Percentiles rank a stretch among this genome's conserved stretches.
Evolutionary conservation across 2,797 vertebrate species (phyloP).

Genomic region (Liasis olivaceus): DNA sequence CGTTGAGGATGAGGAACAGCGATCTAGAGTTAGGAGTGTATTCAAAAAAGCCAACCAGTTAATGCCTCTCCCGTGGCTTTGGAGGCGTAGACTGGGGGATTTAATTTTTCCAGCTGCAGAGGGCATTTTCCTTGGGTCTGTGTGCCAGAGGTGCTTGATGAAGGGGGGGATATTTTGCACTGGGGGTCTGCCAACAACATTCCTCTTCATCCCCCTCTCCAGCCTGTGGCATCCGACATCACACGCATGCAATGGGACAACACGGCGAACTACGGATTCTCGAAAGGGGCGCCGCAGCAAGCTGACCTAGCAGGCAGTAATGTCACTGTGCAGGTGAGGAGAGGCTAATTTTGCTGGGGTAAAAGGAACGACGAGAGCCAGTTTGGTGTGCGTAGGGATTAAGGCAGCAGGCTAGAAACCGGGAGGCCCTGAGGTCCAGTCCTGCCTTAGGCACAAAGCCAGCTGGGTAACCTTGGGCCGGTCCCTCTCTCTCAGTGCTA

Average conservation of each 20-base stretch:
- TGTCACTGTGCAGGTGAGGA: slow-evolving; percentile 14
- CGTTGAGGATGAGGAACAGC: not conserved
- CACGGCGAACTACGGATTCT: not conserved
- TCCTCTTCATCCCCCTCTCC: not conserved
- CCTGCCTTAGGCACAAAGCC: not conserved
- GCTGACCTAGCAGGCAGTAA: not conserved
- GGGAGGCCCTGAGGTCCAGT: not conserved
- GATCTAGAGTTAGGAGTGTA: too few species aligned
- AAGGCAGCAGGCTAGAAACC: not conserved
- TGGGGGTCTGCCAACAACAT: too few species aligned
- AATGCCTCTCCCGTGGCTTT: not conserved
- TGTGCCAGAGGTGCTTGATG: too few species aligned
- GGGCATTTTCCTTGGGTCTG: not conserved
- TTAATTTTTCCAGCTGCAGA: not conserved
- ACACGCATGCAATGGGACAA: slow-evolving; percentile 25
- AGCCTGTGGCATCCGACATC: not conserved
- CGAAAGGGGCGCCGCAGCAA: not conserved
- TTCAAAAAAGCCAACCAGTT: too few species aligned
- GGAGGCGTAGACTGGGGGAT: too few species aligned
- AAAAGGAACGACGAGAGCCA: not conserved
- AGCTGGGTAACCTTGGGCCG: not conserved
- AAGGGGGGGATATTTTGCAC: not conserved
- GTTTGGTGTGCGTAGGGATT: not conserved
- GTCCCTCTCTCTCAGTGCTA: too few species aligned
- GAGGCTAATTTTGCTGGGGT: not conserved